Base-by-base conservation (phyloP, 2,797 vertebrate species). In the Sebastiscus albofasciatus region DNA sequence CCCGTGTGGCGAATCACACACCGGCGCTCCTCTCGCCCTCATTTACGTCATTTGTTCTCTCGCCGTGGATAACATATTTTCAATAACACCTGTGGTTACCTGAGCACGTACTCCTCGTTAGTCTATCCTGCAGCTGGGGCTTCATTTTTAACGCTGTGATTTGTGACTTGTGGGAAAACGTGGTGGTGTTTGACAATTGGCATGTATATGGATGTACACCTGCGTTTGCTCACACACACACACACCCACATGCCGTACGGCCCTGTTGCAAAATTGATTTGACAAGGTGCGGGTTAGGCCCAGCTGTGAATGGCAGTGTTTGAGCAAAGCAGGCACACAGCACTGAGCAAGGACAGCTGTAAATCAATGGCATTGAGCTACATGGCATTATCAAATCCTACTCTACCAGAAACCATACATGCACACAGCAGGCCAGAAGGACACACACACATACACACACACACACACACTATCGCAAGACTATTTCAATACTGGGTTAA, bases 291-390 rank as follows among this genome's bases (percentile, higher is more conserved):
- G 1, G 78, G 56, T 67, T 79, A 69, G 82, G 77, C 79, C 77
- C 56, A 76, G 78, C 89, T 88, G 86, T 86, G 79, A 73, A 75
- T 33, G 49, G 61, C 16, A 16, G 75, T 52, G 80, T 82, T 60
- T 78, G 80, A 87, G 81, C 74, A 64, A 80, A 83, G 89, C 77
- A 49, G 83, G 79, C 20, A 39, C 18, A 31, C 24, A 54, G 70
- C 61, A 24, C 46, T 3, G 75, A 76, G 75, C 79, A 70, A 80
- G 84, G 87, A 80, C 79, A 75, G 77, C 46, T 14, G 60, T 86
- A 88, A 90, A 93, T 92, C 91, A 89, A 87, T 85, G 55, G 22
- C 80, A 84, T 46, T 52, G 87, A 89, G 64, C 87, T 72, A 72
- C 60, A 54, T 75, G 73, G 65, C 75, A 79, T 87, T 59, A 84